A percentile compares a stretch with the other conserved stretches of the same genome.
Conservation (phyloP, 2,797 vertebrate genomes). For the Sebastes steindachneri region DNA sequence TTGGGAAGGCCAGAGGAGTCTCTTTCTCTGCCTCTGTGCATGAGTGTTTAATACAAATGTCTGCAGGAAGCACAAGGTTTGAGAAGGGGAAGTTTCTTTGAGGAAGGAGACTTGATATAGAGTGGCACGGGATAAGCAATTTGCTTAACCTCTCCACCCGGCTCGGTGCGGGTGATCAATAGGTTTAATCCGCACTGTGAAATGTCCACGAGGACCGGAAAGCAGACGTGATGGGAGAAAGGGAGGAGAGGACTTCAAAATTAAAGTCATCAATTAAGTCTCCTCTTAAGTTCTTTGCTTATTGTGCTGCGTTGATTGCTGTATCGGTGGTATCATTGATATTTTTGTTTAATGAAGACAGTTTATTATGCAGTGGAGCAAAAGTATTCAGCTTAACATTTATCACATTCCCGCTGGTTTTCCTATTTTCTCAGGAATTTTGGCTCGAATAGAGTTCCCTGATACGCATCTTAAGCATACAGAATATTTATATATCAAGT, state of each 20-base stretch:
- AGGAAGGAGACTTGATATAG: not conserved
- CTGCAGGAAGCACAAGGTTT: constrained; percentile 26
- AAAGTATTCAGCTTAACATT: not conserved
- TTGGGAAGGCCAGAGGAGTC: constrained; percentile 59
- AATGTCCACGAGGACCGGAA: constrained; percentile 20
- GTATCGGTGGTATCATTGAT: not conserved
- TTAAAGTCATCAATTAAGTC: constrained; percentile 60
- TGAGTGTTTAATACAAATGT: constrained; percentile 80
- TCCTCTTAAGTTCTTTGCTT: constrained; percentile 18
- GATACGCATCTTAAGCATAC: not conserved
- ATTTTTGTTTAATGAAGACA: constrained; percentile 6
- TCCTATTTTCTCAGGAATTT: not conserved
- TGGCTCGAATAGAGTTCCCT: not conserved
- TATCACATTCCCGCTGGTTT: not conserved
- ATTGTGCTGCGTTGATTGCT: constrained; percentile 18
- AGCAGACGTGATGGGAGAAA: constrained; percentile 2
- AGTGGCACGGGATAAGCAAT: constrained; percentile 19
- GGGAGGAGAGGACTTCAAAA: constrained; percentile 44
- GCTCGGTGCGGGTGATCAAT: constrained; percentile 67
- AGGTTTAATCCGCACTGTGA: constrained; percentile 60
- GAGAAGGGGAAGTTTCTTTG: constrained; percentile 27
- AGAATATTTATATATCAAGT: not conserved
- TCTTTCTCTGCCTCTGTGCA: not conserved
- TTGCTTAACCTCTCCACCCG: constrained; percentile 61
- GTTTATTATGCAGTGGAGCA: not conserved